Conservation (phyloP, 35 echinoderm and acorn worm genomes). For the Ptychodera flava region DNA sequence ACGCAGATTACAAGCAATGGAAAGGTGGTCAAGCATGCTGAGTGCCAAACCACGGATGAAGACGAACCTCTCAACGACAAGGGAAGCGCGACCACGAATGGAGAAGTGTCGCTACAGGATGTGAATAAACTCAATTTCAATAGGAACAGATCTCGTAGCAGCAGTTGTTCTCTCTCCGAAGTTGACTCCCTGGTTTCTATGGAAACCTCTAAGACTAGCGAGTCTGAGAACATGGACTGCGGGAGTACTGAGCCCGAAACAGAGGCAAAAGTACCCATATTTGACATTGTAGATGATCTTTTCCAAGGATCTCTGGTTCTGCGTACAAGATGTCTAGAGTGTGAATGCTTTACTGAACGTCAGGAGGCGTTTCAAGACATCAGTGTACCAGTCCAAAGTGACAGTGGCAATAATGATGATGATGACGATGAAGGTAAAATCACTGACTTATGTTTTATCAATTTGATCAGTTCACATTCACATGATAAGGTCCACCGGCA, state of each 20-base stretch:
- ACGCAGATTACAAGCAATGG: not conserved
- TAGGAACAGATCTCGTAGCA: not conserved
- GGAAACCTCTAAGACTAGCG: not conserved
- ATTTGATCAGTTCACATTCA: too few species aligned
- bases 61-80: not conserved
- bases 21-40: not conserved
- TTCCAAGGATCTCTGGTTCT: constrained; percentile 80
- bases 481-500: too few species aligned
- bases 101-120: not conserved
- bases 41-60: not conserved
- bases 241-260: not conserved
- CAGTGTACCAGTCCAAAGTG: constrained; percentile 70
- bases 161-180: not conserved
- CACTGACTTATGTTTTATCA: too few species aligned
- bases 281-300: constrained; percentile 38
- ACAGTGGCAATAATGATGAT: constrained; percentile 8
- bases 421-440: constrained; percentile 33
- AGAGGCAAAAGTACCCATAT: not conserved
- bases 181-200: not conserved
- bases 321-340: constrained; percentile 74
- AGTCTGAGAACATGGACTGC: not conserved
- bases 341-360: constrained; percentile 74
- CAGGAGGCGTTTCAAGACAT: constrained; percentile 93
- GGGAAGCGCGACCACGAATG: not conserved
- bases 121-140: not conserved